Percentiles rank a stretch among this genome's conserved stretches.
Evolutionary conservation across 2,113 vertebrate genomes (phyloP).

Genomic region (Raja brachyura): DNA sequence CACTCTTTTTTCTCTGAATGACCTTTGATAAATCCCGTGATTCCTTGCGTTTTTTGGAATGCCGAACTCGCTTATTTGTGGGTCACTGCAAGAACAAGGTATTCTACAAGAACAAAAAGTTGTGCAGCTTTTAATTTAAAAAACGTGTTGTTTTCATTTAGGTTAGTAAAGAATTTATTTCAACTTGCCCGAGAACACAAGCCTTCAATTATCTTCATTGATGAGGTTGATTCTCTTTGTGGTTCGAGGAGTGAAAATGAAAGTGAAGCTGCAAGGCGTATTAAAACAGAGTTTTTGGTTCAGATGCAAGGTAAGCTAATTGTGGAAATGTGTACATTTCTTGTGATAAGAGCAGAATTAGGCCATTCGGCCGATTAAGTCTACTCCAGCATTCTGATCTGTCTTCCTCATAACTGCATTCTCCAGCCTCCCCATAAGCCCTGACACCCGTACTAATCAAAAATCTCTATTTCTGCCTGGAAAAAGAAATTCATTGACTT

Average conservation of each 20-base stretch:
- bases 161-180: constrained; percentile 93
- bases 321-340: background rate
- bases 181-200: constrained; percentile 86
- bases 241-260: constrained; percentile 95
- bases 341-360: no score
- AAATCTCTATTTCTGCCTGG: no score
- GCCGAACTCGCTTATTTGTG: no score
- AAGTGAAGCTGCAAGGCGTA: constrained; percentile 88
- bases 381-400: no score
- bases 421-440: no score
- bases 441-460: no score
- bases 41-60: no score
- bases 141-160: constrained; percentile 49
- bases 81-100: background rate
- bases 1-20: no score
- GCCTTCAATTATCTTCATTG: constrained; percentile 96
- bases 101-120: background rate
- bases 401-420: no score
- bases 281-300: constrained; percentile 95
- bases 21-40: no score
- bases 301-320: constrained; percentile 84
- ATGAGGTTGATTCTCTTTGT: constrained; percentile 94
- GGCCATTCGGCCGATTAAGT: no score
- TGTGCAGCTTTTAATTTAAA: constrained; percentile 35
- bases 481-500: no score